Evolutionary conservation across 2,797 vertebrate species (phyloP), one percentile per base, ranked within the genome.

Genomic region (Mus minutoides): DNA sequence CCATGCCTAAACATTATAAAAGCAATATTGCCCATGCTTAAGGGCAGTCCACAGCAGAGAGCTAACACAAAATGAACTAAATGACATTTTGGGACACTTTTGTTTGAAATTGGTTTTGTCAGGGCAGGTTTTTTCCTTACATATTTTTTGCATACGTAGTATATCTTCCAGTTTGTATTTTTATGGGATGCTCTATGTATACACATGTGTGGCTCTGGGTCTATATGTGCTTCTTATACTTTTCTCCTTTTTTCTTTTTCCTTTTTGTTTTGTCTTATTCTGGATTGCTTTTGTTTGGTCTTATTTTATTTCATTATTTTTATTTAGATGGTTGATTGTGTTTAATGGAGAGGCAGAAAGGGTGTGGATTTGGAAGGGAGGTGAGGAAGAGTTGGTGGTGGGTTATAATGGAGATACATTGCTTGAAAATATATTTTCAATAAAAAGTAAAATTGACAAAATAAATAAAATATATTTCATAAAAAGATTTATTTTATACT

Each of bases 401-500:
- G 26, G 2, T 62, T 21, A 43, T 43, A 31, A 43, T 29, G 37
- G 46, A 16, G 62, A 83, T 31, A 83, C 17, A 11, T 17, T 31
- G 17, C 17, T 31, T 31, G 37, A 40, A 26, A 40, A 26, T 40
- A 13, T 83, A 4, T 17, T 60, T 83, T 54, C 37, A 83, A 83
- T 43, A 60, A 40, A 62, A 83, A 82, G 10, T 29, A 40, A 43
- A 75, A 60, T 62, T 1, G 29, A 19, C 56, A 79, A 83, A 94
- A 90, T 43, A 2, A 89, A 56, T 75, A 31, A 52, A 82, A 71
- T 95, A 76, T 83, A 73, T 17, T 90, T 90, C 34, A 56, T 52
- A 22, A 1, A 10, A 87, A 90, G 22, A 6, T 11, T 54, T 76
- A 49, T 60, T 97, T 96, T 5, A 37, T 85, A n/a, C 77, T 96